Evolutionary conservation across 2,888 invertebrate genomes (phyloP), one percentile per base, ranked within the genome.

Genomic region (Maniola hyperantus): DNA sequence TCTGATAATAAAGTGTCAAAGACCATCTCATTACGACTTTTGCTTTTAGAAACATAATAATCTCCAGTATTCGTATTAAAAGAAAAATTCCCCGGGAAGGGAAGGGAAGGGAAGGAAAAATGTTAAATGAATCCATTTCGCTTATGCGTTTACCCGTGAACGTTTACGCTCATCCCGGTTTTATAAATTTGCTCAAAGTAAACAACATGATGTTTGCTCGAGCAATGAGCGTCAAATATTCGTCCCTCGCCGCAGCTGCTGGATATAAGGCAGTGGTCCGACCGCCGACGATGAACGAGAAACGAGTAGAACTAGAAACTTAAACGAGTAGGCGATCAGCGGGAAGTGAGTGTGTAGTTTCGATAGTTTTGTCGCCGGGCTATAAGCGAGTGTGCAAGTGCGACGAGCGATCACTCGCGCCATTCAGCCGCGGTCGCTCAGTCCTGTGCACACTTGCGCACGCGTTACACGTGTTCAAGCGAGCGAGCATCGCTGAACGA

Each of bases 151-250:
- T 15, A 15, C 10, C 39, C 57, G 20, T 42, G 42, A 57, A 39
- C 57, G 20, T 39, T 57, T 20, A 6, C 20, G 57, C 42, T 39
- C n/a, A 39, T 20, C 57, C 57, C 42, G 20, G 42, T 57, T 57
- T 42, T 57, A 57, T 42, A 57, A 57, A 57, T 57, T 57, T 57
- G 57, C 39, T 57, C 39, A 20, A 6, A 42, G 57, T 42, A 57
- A 57, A n/a, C n/a, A 57, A 57, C 57, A 42, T 42, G 18, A 42
- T 42, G 39, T 42, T 57, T 42, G 57, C 54, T 53, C 13, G 26
- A 36, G 57, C 57, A 42, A 42, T 42, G 42, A 42, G 20, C 57
- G 57, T 57, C 57, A 7, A 39, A 39, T 42, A 5, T 39, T 15
- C 42, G 39, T 20, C 57, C 42, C 57, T 42, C 42, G 1, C 18